Evolutionary conservation across 2,797 vertebrate species (phyloP), one percentile per base, ranked within the genome.

Genomic region (Malurus splendens): DNA sequence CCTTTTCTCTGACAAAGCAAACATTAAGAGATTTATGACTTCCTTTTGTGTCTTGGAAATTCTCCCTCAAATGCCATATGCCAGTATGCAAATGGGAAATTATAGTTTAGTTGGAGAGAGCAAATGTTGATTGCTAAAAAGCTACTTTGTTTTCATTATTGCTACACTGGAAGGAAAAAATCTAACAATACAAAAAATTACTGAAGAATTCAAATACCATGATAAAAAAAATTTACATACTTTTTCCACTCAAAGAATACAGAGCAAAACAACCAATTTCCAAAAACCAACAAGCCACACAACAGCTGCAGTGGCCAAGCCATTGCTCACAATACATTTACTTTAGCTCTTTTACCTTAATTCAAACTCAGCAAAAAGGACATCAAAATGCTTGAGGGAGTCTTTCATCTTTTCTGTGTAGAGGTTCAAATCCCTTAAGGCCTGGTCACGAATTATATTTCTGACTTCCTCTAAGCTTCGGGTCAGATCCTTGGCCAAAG

Each of bases 301-400:
- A 32, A 44, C 30, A 80, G 33, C 20, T 27, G 45, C 10, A 48
- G 28, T 4, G 51, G 14, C 47, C 38, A 88, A 77, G 33, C 7
- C 20, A 86, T 18, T 7, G 9, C 33, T 83, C 54, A 41, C 30
- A 80, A 74, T 2, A 7, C 6, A 65, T 51, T 54, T 32, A 52
- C 57, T 56, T 81, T 0, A 2, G 30, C 44, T 78, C 25, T 79
- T 70, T 96, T 95, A 99, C 99, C 99, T 99, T 96, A 99, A 98
- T 93, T 99, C 99, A 88, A 99, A 99, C 96, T 99, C 99, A 7
- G 99, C 99, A 80, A 99, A 99, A 92, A 99, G 98, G 96, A 97
- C 84, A 79, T 99, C 99, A 45, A 99, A 99, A 96, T 98, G 98
- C 80, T 97, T 97, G 82, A 99, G 97, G 0, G 98, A 98, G n/a